Evolutionary conservation across 2,797 vertebrate genomes (phyloP).

Genomic region (Echiichthys vipera): DNA sequence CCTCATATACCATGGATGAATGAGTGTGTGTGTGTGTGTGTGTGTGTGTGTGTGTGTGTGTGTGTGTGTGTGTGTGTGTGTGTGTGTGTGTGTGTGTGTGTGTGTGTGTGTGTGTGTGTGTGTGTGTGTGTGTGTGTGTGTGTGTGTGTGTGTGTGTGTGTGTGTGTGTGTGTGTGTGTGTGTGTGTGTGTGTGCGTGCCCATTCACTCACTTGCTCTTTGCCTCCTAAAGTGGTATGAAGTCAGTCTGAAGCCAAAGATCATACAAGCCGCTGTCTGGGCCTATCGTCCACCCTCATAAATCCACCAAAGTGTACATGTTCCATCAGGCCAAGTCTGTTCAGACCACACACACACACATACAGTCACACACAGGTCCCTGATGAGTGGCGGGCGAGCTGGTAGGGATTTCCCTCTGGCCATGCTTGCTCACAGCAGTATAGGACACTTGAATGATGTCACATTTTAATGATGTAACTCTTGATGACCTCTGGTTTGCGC

Average conservation of each 20-base stretch:
- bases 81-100: no score
- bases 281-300: conserved; percentile 55
- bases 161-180: conserved; percentile 41
- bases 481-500: conserved; percentile 76
- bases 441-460: conserved; percentile 80
- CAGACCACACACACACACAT: conserved; percentile 60
- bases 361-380: conserved; percentile 10
- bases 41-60: conserved; percentile 32
- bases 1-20: conserved; percentile 66
- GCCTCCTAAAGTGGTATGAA: conserved; percentile 64
- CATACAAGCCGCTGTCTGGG: conserved; percentile 46
- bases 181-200: conserved; percentile 29
- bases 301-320: conserved; percentile 60
- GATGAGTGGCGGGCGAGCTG: conserved; percentile 39
- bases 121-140: conserved; percentile 37
- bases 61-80: conserved; percentile 8
- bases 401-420: conserved; percentile 71
- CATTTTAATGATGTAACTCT: conserved; percentile 81
- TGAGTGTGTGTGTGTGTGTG: conserved; percentile 41
- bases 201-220: conserved; percentile 18
- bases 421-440: conserved; percentile 60
- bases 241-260: conserved; percentile 60
- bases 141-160: conserved; percentile 37
- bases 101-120: conserved; percentile 42
- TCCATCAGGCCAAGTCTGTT: conserved; percentile 38